Evolutionary conservation across 2,888 invertebrate genomes (phyloP).

Genomic region (Luperina nickerlii): DNA sequence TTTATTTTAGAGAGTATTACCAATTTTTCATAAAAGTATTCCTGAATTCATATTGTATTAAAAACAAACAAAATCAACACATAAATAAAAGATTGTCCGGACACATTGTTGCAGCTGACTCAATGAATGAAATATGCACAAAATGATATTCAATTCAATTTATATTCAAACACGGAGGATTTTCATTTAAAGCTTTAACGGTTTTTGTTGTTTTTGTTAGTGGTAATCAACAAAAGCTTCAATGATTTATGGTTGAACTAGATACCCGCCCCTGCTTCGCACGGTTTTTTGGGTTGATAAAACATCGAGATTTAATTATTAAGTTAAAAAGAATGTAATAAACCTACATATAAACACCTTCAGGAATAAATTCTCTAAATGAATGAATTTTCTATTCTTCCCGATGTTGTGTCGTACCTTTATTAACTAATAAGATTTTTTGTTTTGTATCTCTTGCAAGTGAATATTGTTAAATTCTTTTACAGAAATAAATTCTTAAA

Average conservation of each 20-base stretch:
- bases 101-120: conserved; percentile 22
- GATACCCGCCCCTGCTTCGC: not conserved
- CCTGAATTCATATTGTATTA: not conserved
- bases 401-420: too few relatives aligned
- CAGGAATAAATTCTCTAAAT: too few relatives aligned
- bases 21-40: not conserved
- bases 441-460: too few relatives aligned
- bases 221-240: not conserved
- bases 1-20: too few relatives aligned
- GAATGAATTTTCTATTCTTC: too few relatives aligned
- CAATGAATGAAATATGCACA: conserved; percentile 37
- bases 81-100: conserved; percentile 11
- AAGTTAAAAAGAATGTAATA: too few relatives aligned
- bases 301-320: not conserved
- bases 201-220: not conserved
- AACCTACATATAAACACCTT: not conserved
- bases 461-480: too few relatives aligned
- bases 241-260: not conserved
- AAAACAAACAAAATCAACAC: conserved; percentile 27
- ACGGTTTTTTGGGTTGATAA: not conserved
- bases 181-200: conserved; percentile 6
- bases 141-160: conserved; percentile 36
- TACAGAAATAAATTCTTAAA: too few relatives aligned
- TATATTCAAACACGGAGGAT: conserved; percentile 28
- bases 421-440: too few relatives aligned